These are phyloP conservation scores for Pseudois nayaur DNA, from an alignment of 2,113 vertebrate genomes.

Conservation along the genomic window DNA sequence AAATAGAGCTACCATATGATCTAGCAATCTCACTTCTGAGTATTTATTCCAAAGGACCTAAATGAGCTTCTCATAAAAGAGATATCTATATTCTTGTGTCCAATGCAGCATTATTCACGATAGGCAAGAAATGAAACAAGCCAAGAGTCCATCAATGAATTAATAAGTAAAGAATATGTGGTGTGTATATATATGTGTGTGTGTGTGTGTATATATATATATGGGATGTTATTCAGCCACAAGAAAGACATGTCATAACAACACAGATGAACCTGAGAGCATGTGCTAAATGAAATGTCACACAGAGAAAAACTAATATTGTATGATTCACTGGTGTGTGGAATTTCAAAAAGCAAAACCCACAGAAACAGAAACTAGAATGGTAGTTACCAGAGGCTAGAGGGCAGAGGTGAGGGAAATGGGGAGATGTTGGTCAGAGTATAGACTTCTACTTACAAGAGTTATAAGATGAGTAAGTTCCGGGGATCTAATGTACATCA, in stretches of 20 bases:
- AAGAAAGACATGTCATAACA: neutral
- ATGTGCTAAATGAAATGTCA: neutral
- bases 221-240: neutral
- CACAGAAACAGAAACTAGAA: neutral
- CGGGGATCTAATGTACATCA: neutral
- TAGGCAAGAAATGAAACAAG: neutral
- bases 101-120: neutral
- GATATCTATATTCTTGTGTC: neutral
- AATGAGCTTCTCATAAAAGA: neutral
- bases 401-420: neutral
- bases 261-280: neutral
- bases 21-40: neutral
- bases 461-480: neutral
- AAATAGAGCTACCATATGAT: neutral
- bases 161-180: neutral
- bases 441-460: neutral
- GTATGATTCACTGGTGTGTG: neutral
- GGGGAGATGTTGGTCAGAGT: neutral
- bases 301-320: neutral
- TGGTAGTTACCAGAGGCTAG: neutral
- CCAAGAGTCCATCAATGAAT: neutral
- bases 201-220: fast-evolving
- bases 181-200: fast-evolving
- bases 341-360: neutral
- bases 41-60: neutral